phyloP scores from a whole-genome alignment of 2,113 vertebrate species.

The Sterna hirundo region DNA sequence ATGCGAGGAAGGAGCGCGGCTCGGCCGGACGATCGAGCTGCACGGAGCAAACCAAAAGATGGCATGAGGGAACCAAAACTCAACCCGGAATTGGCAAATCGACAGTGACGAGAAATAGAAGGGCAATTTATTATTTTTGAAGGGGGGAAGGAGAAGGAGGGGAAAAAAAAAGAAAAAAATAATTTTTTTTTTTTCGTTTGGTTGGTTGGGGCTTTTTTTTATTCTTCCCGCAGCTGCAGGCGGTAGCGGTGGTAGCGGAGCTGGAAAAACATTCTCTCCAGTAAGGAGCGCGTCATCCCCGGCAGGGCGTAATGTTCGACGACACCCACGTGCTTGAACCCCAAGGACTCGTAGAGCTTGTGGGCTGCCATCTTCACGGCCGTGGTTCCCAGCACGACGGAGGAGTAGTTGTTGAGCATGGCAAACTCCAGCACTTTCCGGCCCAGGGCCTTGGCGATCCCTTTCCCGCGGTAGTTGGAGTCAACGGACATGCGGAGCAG shows the following conservation, averaged over 20 bases:
- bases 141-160: background rate
- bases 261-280: constrained; percentile 98
- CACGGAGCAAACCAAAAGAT: constrained; percentile 33
- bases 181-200: background rate
- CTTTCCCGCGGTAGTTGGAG: constrained; percentile 93
- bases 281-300: constrained; percentile 90
- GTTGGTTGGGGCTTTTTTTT: constrained; percentile 72
- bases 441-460: constrained; percentile 95
- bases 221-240: constrained; percentile 98
- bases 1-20: constrained; percentile 42
- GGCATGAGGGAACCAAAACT: constrained; percentile 25
- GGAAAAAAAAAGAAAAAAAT: background rate
- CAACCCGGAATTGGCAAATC: constrained; percentile 44
- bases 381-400: constrained; percentile 93
- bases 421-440: constrained; percentile 96
- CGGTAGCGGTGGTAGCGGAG: constrained; percentile 97
- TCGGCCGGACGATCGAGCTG: background rate
- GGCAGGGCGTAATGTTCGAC: constrained; percentile 89
- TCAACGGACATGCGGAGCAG: constrained; percentile 97
- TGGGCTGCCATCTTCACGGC: constrained; percentile 97
- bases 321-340: constrained; percentile 90
- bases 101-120: constrained; percentile 30
- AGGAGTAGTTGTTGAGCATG: constrained; percentile 92
- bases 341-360: constrained; percentile 98
- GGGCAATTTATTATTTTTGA: constrained; percentile 37